These are phyloP conservation scores for Melanocharis versteri DNA, from an alignment of 2,113 vertebrate species.

Conservation along the genomic window DNA sequence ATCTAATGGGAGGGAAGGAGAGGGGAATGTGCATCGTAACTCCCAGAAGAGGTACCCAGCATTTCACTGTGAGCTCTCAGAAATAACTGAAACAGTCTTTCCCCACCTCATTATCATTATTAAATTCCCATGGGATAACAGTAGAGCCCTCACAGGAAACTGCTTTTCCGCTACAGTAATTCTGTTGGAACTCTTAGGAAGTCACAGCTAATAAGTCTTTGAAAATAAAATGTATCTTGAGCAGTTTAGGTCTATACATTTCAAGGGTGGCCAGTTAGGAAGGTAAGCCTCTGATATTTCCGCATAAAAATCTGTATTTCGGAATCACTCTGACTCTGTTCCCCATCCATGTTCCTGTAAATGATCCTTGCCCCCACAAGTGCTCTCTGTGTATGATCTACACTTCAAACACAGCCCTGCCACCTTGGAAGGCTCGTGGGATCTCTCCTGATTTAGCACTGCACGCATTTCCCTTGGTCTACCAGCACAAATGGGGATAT, in stretches of 20 bases:
- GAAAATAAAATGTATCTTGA: constrained; percentile 22
- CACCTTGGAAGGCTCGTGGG: neutral
- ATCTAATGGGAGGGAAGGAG: neutral
- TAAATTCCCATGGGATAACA: neutral
- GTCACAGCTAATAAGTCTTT: constrained; percentile 16
- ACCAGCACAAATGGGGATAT: neutral
- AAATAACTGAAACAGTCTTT: neutral
- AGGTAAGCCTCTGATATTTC: neutral
- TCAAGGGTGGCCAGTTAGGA: constrained; percentile 15
- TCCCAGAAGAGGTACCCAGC: neutral
- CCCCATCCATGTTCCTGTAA: neutral
- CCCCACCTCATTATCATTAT: neutral
- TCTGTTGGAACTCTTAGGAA: constrained; percentile 11
- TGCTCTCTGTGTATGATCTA: neutral
- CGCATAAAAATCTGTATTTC: neutral
- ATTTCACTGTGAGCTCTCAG: neutral
- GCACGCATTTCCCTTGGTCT: neutral
- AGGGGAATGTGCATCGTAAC: neutral
- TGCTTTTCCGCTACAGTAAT: constrained; percentile 19
- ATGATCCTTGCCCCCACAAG: neutral
- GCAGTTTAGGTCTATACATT: neutral
- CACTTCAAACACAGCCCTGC: neutral
- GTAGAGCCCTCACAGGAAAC: constrained; percentile 15
- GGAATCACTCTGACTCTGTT: neutral
- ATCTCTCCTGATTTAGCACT: constrained; percentile 11